Percentiles rank a stretch among this genome's conserved stretches.
These are phyloP conservation scores for Lepus americanus DNA, from an alignment of 2,113 vertebrate species.

Conservation along the genomic window DNA sequence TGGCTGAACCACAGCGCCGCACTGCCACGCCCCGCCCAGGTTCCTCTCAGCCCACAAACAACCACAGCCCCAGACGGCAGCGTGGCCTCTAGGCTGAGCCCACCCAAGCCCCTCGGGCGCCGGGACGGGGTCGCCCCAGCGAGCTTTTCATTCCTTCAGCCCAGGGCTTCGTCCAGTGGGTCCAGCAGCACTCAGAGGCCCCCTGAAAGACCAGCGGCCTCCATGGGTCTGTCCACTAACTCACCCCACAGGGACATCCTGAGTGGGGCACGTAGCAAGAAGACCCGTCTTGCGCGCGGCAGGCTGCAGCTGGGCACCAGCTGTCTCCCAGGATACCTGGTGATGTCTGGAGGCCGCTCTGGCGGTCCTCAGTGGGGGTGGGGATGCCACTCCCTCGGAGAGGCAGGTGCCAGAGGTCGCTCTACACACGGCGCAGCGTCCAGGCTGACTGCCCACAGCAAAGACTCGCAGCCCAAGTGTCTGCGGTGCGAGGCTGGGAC, in stretches of 20 bases:
- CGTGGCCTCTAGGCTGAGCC: too few species aligned
- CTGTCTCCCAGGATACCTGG: background rate
- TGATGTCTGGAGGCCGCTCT: background rate
- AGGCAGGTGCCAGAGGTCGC: background rate
- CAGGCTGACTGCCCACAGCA: background rate
- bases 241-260: rapidly evolving
- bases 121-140: background rate
- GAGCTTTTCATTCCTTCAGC: background rate
- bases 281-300: background rate
- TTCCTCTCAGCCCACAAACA: background rate
- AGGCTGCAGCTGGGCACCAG: background rate
- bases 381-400: background rate
- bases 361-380: background rate
- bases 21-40: too few species aligned
- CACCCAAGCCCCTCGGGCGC: background rate
- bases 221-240: background rate
- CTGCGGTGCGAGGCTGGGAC: background rate
- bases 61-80: rapidly evolving
- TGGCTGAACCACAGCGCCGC: too few species aligned
- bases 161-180: background rate
- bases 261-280: too few species aligned
- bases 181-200: background rate
- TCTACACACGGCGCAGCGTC: background rate
- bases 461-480: background rate
- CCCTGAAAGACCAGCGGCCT: background rate